These are phyloP conservation scores for Neria commutata DNA, from an alignment of 2,888 invertebrate genomes.

Conservation along the genomic window DNA sequence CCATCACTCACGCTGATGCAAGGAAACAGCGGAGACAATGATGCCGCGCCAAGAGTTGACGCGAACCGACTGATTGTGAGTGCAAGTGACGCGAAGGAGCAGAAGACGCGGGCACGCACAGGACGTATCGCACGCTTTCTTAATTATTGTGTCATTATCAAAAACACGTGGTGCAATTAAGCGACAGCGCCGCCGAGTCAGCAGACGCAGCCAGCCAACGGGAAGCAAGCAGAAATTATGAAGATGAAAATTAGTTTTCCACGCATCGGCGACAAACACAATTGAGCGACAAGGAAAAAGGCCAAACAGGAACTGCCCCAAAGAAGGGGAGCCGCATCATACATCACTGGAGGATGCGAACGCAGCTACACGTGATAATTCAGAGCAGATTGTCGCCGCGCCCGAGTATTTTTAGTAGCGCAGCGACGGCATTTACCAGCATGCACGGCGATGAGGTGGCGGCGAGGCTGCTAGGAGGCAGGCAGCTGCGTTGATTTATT, in stretches of 20 bases:
- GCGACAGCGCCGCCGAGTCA: constrained; percentile 21
- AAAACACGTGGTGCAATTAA: constrained; percentile 61
- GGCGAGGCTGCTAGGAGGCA: not conserved
- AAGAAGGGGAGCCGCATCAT: not conserved
- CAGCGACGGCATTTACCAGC: constrained; percentile 50
- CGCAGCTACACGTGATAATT: constrained; percentile 57
- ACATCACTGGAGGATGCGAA: constrained; percentile 1
- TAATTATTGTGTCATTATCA: constrained; percentile 58
- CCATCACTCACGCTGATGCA: not conserved
- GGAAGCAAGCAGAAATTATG: constrained; percentile 4
- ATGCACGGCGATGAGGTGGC: constrained; percentile 44
- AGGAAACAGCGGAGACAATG: constrained; percentile 1
- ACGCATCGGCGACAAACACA: constrained; percentile 57
- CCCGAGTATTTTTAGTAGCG: constrained; percentile 21
- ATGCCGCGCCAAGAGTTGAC: not conserved
- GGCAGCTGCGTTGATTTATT: constrained; percentile 54
- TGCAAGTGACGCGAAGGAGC: not conserved
- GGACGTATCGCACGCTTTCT: constrained; percentile 20
- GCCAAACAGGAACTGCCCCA: constrained; percentile 10
- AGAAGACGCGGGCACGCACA: not conserved
- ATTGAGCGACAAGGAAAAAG: constrained; percentile 47
- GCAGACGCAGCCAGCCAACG: not conserved
- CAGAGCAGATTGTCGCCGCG: constrained; percentile 52
- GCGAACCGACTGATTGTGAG: not conserved
- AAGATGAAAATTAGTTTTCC: constrained; percentile 59